Evolutionary conservation across 2,113 vertebrate species (phyloP), one percentile per base, ranked within the genome.

Genomic region (Grantiella picta): DNA sequence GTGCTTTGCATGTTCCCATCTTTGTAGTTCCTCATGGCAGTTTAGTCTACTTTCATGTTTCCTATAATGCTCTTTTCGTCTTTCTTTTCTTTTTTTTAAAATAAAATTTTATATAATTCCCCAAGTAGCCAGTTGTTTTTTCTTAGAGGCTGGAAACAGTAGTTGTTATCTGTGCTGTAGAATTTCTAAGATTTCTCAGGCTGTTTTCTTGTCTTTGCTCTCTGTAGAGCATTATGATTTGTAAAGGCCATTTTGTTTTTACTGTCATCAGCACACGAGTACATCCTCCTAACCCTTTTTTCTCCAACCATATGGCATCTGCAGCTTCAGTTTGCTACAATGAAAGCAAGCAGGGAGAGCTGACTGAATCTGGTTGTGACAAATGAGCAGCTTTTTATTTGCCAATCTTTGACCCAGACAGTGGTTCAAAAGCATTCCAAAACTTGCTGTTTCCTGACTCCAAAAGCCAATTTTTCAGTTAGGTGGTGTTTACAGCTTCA

Each of bases 391-490:
- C 40, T 64, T 79, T 79, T 60, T 42, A 64, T 71, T 86, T 84
- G 52, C 28, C 38, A 50, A 4, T 73, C 86, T 80, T 82, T 63
- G 33, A 81, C 64, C 45, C 33, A 77, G 75, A 23, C 27, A 28
- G 83, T 75, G 24, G n/a, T 84, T 96, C 57, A 89, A 81, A 92
- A 91, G 72, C 65, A 36, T 86, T 94, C 65, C 69, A 71, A 77
- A 79, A 79, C 52, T 71, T 45, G 28, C 60, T n/a, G 54, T 49
- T 96, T 82, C 57, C 87, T 40, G 73, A 56, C 68, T 82, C 44
- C 76, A 93, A 80, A 81, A 94, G 50, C 47, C 82, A 53, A 45
- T 44, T 35, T 72, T 60, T 52, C 61, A 49, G 49, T 63, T 91
- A 44, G 45, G 60, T 75, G 44, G 25, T 53, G 66, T 82, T 87